Evolutionary conservation across 2,797 vertebrate genomes (phyloP).

Genomic region (Hydrophis major): DNA sequence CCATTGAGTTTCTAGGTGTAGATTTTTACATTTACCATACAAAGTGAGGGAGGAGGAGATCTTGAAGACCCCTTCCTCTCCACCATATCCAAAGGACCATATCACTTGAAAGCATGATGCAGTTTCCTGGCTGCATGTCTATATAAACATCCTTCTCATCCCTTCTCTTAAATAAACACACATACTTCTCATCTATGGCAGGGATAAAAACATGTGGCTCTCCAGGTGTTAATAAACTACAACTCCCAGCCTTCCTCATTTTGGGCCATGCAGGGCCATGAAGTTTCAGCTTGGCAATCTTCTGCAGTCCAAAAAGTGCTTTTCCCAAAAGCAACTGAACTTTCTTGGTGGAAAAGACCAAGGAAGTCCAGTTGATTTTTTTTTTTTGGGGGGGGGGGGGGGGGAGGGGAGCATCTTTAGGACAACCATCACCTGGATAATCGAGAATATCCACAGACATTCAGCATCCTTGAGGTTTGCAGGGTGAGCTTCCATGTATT

Average conservation of each 20-base stretch:
- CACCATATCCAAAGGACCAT: conserved; percentile 36
- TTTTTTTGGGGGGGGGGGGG: no score
- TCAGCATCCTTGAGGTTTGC: background rate
- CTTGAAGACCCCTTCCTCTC: background rate
- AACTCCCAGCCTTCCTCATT: background rate
- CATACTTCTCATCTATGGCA: background rate
- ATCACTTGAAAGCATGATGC: conserved; percentile 47
- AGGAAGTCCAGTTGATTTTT: background rate
- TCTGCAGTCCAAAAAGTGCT: background rate
- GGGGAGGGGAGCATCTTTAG: background rate
- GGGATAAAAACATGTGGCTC: background rate
- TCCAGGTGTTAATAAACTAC: background rate
- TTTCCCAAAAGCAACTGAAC: background rate
- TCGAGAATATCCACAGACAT: background rate
- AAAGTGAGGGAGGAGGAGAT: conserved; percentile 12
- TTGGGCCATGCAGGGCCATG: background rate
- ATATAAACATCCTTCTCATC: conserved; percentile 47
- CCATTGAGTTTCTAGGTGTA: background rate
- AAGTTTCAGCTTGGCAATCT: background rate
- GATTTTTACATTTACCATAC: background rate
- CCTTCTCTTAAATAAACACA: background rate
- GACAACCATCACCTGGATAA: background rate
- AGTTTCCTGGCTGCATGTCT: conserved; percentile 57
- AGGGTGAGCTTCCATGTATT: background rate
- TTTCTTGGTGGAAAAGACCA: background rate